Evolutionary conservation across 2,888 invertebrate species (phyloP).

Genomic region (Amiota minor): DNA sequence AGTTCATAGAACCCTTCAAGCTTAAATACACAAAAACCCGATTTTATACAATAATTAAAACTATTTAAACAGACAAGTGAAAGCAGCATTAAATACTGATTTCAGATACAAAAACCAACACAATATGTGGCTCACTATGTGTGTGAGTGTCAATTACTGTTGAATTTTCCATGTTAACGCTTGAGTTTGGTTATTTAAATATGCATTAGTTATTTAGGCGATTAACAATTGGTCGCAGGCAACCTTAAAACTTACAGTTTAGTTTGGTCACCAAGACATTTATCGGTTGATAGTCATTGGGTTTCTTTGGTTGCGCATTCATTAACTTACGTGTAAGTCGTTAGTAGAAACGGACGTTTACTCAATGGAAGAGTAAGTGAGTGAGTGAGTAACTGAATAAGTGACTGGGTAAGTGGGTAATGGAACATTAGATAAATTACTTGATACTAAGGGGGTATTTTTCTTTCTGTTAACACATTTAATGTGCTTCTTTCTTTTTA

Average conservation of each 20-base stretch:
- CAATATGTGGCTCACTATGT: neutral
- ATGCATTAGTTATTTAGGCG: constrained; percentile 30
- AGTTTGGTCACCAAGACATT: too few relatives aligned
- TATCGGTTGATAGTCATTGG: too few relatives aligned
- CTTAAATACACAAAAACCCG: neutral
- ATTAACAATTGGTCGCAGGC: neutral
- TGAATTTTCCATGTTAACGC: constrained; percentile 9
- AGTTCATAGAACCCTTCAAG: neutral
- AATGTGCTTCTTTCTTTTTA: neutral
- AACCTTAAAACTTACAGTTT: too few relatives aligned
- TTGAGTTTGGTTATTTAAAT: constrained; percentile 29
- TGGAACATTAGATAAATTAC: neutral
- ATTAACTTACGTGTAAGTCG: neutral
- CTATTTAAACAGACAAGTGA: constrained; percentile 3
- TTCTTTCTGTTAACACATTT: neutral
- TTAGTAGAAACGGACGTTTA: neutral
- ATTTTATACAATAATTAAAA: constrained; percentile 18
- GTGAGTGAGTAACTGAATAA: too few relatives aligned
- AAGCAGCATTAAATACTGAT: neutral
- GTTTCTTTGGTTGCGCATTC: neutral
- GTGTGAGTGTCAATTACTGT: constrained; percentile 29
- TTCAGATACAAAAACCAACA: neutral
- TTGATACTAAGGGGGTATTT: neutral
- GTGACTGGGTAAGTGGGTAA: too few relatives aligned
- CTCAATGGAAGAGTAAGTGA: too few relatives aligned